Conservation (phyloP, 2,888 invertebrate species). For the Leptinotarsa peninsularis region DNA sequence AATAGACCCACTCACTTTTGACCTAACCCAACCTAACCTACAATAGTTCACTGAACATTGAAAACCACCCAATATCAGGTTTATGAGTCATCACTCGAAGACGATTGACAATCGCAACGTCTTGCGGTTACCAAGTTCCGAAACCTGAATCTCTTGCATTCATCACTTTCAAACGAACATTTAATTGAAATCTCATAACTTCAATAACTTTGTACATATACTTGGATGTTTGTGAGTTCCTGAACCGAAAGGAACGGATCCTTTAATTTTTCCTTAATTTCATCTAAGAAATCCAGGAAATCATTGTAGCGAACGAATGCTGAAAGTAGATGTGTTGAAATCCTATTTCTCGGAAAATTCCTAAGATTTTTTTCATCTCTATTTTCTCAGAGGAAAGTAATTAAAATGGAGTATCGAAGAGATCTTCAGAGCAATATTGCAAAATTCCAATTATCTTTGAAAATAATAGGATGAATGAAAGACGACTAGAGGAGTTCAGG, state of each 20-base stretch:
- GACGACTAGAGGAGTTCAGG: background rate
- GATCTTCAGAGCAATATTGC: constrained; percentile 3
- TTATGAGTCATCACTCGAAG: too few relatives aligned
- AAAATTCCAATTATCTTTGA: constrained; percentile 14
- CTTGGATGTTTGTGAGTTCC: background rate
- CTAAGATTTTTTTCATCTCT: background rate
- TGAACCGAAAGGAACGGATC: background rate
- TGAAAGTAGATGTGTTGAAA: background rate
- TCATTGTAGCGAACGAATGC: background rate
- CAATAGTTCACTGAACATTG: too few relatives aligned
- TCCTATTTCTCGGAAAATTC: background rate
- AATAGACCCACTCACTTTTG: too few relatives aligned
- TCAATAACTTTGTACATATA: background rate
- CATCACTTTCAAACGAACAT: too few relatives aligned
- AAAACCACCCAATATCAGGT: too few relatives aligned
- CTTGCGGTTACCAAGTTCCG: too few relatives aligned
- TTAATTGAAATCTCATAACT: too few relatives aligned
- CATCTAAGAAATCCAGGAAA: background rate
- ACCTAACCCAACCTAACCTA: too few relatives aligned
- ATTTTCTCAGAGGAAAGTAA: background rate
- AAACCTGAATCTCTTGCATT: too few relatives aligned
- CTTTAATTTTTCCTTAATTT: background rate
- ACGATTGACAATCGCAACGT: too few relatives aligned
- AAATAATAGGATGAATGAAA: constrained; percentile 12
- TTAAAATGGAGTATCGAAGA: constrained; percentile 8